Evolutionary conservation across 2,888 invertebrate species (phyloP), one percentile per base, ranked within the genome.

Genomic region (Drosophila seclusa): DNA sequence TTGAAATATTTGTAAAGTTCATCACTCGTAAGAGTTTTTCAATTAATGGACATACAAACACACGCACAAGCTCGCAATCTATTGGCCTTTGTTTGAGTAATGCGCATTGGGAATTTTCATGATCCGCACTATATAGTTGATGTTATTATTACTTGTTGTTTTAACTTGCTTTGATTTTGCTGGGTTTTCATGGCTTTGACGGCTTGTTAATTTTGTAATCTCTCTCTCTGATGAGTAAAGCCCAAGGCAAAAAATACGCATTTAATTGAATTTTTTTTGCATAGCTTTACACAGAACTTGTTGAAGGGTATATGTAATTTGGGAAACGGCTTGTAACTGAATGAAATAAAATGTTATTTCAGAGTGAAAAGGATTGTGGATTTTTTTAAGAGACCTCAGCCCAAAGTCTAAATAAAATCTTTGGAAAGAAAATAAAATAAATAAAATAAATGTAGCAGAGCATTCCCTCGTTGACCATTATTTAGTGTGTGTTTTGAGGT

Each of bases 1-100:
- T 76, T 79, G 82, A 80, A 82, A 76, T 79, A 65, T 80, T 72
- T 76, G 65, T 72, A 78, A 78, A 79, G 79, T 85, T 66, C 78
- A 77, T 77, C 77, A 79, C 66, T 63, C 73, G 64, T 62, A 73
- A 69, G 79, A 77, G 79, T 76, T 80, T 79, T 79, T 67, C 79
- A 79, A 79, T 79, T 79, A 79, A 80, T 77, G 48, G 77, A 48
- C 66, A 69, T 40, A 50, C 72, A 62, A 55, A 32, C 31, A 32
- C 31, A 10, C 31, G 0, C 55, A n/a, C 27, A 27, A 6, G 40
- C 36, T 48, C 48, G 42, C 63, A 27, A 68, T 40, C 49, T 55
- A 64, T 75, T 80, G 73, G 72, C 70, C 57, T 81, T 89, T 87
- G 89, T 64, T 82, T 71, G 68, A 66, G 76, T 69, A 80, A 79